phyloP scores from a whole-genome alignment of 2,797 vertebrate species.

The Pseudochirops corinnae region DNA sequence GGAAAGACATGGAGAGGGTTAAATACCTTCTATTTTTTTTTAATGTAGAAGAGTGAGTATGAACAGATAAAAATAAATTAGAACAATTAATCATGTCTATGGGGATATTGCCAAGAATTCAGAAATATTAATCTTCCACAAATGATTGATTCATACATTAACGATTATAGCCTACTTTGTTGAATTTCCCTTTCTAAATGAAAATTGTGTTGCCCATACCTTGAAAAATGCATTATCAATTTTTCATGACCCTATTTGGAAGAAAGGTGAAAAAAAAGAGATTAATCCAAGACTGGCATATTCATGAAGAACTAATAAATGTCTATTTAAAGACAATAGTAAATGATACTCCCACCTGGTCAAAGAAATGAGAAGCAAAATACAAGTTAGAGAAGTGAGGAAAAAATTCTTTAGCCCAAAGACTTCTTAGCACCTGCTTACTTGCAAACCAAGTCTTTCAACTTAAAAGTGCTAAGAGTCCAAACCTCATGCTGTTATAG shows the following conservation, averaged over 20 bases:
- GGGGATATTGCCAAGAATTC: background rate
- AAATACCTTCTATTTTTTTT: background rate
- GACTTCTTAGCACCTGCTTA: no score
- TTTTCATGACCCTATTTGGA: background rate
- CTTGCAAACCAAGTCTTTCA: background rate
- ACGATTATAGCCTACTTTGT: constrained; percentile 28
- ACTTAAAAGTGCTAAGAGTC: background rate
- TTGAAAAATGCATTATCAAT: background rate
- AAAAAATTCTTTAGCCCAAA: no score
- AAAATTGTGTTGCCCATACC: constrained; percentile 2
- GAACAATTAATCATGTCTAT: constrained; percentile 6
- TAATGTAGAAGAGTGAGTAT: background rate
- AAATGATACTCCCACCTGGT: background rate
- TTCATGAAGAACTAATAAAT: background rate
- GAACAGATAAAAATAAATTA: constrained; percentile 2
- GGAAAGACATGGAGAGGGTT: background rate
- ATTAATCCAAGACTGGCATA: background rate
- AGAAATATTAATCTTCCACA: constrained; percentile 36
- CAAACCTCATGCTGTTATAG: background rate
- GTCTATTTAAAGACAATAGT: constrained; percentile 37
- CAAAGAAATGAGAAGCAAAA: no score
- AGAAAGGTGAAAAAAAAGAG: background rate
- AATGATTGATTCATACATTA: background rate
- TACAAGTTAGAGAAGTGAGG: no score
- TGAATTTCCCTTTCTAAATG: constrained; percentile 45